A percentile compares a stretch with the other conserved stretches of the same genome.
These are phyloP conservation scores for Serinus canaria DNA, from an alignment of 2,113 vertebrate species.

Conservation along the genomic window DNA sequence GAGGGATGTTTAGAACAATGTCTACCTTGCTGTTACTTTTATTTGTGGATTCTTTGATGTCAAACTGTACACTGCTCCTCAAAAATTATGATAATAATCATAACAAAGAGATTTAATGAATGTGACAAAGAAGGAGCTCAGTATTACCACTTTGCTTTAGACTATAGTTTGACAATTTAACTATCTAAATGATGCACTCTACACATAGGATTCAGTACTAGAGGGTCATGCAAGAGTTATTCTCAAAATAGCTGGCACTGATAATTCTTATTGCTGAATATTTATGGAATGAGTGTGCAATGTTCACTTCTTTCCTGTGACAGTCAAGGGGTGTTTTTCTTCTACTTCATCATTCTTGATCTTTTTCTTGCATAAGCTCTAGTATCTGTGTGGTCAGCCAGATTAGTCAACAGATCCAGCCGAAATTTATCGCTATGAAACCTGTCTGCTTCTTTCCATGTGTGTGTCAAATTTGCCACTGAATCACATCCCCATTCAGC, in stretches of 20 bases:
- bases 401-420: not conserved
- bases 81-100: not conserved
- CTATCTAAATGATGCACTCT: not conserved
- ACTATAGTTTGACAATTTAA: not conserved
- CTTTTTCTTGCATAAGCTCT: not conserved
- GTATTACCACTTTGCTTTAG: not conserved
- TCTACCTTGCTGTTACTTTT: not conserved
- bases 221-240: not conserved
- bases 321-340: not conserved
- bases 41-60: not conserved
- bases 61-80: not conserved
- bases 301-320: not conserved
- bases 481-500: not conserved
- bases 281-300: not conserved
- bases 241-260: not conserved
- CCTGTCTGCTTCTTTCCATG: not conserved
- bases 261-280: not conserved
- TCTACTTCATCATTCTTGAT: not conserved
- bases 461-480: not conserved
- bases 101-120: not conserved
- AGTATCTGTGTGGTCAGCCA: not conserved
- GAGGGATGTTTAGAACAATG: not conserved
- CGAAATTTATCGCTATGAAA: not conserved
- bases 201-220: not conserved
- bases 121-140: not conserved